Evolutionary conservation across 2,113 vertebrate genomes (phyloP).

Genomic region (Scomber colias): DNA sequence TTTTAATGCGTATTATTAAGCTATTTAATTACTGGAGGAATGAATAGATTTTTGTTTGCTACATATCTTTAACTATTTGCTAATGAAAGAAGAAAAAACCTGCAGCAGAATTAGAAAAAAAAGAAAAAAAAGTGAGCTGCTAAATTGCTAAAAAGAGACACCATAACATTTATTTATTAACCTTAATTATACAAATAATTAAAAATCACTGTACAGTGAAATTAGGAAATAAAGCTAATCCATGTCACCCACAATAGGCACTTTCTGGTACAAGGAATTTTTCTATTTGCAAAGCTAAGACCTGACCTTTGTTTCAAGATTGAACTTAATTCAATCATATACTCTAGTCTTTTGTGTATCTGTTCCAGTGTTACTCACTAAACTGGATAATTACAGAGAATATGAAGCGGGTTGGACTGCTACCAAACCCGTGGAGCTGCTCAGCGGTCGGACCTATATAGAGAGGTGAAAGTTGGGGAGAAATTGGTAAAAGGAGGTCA

Average conservation of each 20-base stretch:
- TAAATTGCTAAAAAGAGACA: slow-evolving; percentile 54
- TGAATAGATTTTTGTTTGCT: slow-evolving; percentile 22
- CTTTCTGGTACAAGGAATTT: slow-evolving; percentile 72
- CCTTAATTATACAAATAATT: slow-evolving; percentile 82
- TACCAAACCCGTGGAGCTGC: slow-evolving; percentile 47
- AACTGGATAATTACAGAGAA: slow-evolving; percentile 79
- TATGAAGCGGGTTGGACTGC: slow-evolving; percentile 58
- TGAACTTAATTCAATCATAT: slow-evolving; percentile 69
- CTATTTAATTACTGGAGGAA: slow-evolving; percentile 21
- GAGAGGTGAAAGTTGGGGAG: slow-evolving; percentile 12
- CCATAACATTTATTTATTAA: slow-evolving; percentile 72
- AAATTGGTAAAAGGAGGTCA: slow-evolving; percentile 32
- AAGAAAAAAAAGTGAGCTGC: slow-evolving; percentile 31
- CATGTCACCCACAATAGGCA: slow-evolving; percentile 58
- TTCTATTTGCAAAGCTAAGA: slow-evolving; percentile 70
- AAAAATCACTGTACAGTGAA: slow-evolving; percentile 83
- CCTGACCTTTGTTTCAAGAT: slow-evolving; percentile 74
- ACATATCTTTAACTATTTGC: slow-evolving; percentile 5
- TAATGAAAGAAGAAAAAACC: slow-evolving; percentile 13
- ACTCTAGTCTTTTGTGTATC: slow-evolving; percentile 55
- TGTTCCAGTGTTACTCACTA: slow-evolving; percentile 73
- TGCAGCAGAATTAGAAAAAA: slow-evolving; percentile 3
- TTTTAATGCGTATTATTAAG: slow-evolving; percentile 29
- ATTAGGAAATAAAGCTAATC: slow-evolving; percentile 80
- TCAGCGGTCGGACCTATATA: slow-evolving; percentile 31